Base-by-base conservation (phyloP, 2,797 vertebrate genomes). In the Tapera naevia region DNA sequence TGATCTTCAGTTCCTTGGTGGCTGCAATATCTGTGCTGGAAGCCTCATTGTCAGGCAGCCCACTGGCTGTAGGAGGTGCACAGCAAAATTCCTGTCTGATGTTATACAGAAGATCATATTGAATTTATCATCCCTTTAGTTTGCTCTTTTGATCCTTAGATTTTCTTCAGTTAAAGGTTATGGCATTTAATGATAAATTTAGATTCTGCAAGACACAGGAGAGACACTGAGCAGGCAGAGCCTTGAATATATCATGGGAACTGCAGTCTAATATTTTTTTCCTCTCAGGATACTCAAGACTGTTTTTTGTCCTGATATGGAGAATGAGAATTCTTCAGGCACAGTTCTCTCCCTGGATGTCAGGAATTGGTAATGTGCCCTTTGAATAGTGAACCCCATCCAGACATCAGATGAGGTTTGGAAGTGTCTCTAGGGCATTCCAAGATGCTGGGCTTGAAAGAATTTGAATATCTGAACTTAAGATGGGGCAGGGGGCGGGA, bases 111-210 rank as follows among this genome's bases (percentile, higher is more conserved):
- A 88, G 39, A 37, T 54, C 0, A 0, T 30, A 27, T 22, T 73
- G 79, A 70, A 70, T 84, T 60, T 58, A 61, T 75, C 23, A 46
- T 24, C 54, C 33, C 15, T 88, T 80, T 66, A 12, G 37, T 78
- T 54, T 91, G 58, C 58, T 94, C 57, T 79, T 92, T 86, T 75
- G 60, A 72, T 81, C 54, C 21, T 58, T 51, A 58, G 30, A 54
- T 65, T 62, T 74, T 69, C 37, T 62, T 72, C 50, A 75, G 56
- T 25, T 61, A 62, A 86, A 92, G 35, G 10, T 75, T 93, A 48
- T 57, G 50, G 32, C 32, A 91, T 90, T 66, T 88, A 72, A 33
- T 30, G 62, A 53, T 75, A 80, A 93, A 30, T 78, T 75, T 66
- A 45, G 43, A 37, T 93, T 86, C 56, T 70, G 1, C 28, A 79